Conservation (phyloP, 2,113 vertebrate genomes). For the Coptodon rendalli region DNA sequence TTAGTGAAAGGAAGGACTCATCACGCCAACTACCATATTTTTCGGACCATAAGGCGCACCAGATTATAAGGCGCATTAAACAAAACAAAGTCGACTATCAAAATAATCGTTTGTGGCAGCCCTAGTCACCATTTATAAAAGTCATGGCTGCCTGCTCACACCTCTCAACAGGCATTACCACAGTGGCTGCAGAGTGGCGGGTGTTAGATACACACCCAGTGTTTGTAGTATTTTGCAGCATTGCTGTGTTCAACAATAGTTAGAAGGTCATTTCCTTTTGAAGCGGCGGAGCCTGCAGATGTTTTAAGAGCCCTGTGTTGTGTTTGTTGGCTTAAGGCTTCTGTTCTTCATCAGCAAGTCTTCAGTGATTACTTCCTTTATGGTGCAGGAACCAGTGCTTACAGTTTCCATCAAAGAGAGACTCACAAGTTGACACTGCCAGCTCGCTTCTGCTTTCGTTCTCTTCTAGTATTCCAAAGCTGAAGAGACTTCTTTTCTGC, state of each 20-base stretch:
- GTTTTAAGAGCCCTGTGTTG: neutral
- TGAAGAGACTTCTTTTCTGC: neutral
- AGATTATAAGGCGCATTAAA: too few relatives aligned
- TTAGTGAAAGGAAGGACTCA: too few relatives aligned
- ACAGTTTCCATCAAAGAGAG: neutral
- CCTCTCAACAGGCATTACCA: neutral
- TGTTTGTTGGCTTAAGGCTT: neutral
- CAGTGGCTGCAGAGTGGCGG: neutral
- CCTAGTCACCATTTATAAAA: neutral
- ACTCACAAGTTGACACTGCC: neutral
- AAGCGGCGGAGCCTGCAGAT: neutral
- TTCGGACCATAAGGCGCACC: too few relatives aligned
- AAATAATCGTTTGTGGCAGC: too few relatives aligned
- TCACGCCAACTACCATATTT: too few relatives aligned
- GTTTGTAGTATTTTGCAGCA: neutral
- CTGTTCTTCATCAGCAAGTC: neutral
- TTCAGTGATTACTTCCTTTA: neutral
- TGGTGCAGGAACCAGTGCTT: neutral
- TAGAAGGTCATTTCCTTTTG: neutral
- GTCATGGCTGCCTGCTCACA: neutral
- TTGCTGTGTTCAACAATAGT: neutral
- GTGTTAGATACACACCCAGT: neutral
- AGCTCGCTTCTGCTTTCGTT: constrained; percentile 5
- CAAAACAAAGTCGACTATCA: too few relatives aligned
- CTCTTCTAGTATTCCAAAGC: neutral